Evolutionary conservation across 2,888 invertebrate species (phyloP).

Genomic region (Petrophora chlorosata): DNA sequence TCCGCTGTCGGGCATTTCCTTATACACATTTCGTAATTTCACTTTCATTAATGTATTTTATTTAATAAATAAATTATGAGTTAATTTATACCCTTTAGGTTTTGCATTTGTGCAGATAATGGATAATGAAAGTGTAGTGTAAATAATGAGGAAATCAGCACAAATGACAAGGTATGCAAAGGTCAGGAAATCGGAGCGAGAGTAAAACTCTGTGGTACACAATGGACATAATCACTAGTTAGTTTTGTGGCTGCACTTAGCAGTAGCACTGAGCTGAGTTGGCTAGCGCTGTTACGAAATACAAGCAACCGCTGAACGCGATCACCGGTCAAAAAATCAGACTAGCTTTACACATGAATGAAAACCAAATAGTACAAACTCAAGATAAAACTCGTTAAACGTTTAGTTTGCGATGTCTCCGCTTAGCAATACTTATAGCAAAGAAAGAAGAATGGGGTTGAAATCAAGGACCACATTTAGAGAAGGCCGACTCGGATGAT

Average conservation of each 20-base stretch:
- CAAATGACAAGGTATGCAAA: conserved; percentile 38
- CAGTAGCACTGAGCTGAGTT: conserved; percentile 34
- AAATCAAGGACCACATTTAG: conserved; percentile 36
- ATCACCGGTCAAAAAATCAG: not conserved
- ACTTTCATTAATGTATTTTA: conserved; percentile 49
- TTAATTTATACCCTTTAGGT: conserved; percentile 6
- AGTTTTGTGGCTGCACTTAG: conserved; percentile 46
- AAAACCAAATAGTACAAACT: not conserved
- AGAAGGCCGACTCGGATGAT: conserved; percentile 74
- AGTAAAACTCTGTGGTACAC: conserved; percentile 64
- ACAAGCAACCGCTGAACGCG: conserved; percentile 58
- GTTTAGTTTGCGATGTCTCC: too few species aligned
- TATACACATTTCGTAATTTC: conserved; percentile 54
- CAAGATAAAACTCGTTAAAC: too few species aligned
- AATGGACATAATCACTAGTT: conserved; percentile 71
- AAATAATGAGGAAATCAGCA: conserved; percentile 43
- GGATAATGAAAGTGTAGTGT: conserved; percentile 26
- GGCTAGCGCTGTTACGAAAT: conserved; percentile 63
- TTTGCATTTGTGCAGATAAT: conserved; percentile 6
- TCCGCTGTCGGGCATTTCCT: conserved; percentile 58
- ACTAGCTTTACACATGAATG: not conserved
- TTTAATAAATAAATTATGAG: conserved; percentile 11
- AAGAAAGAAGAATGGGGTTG: not conserved
- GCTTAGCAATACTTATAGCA: too few species aligned
- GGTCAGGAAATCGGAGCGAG: conserved; percentile 44